These are phyloP conservation scores for Aquatica leii DNA, from an alignment of 2,888 invertebrate species.

Conservation along the genomic window DNA sequence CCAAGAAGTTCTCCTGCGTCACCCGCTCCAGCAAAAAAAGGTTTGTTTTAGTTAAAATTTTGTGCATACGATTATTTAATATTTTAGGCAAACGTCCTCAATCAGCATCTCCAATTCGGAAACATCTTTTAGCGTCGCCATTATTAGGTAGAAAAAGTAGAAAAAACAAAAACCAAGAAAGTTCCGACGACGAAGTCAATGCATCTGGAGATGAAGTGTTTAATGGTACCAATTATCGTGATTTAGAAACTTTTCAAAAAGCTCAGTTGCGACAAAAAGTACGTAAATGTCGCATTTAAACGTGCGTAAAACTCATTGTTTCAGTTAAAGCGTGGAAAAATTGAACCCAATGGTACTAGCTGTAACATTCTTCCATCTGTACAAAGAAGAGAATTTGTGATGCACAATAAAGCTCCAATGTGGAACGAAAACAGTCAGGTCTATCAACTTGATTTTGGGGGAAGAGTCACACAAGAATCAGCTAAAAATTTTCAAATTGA, in stretches of 20 bases:
- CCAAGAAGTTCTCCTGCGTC: constrained; percentile 81
- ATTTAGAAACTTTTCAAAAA: constrained; percentile 91
- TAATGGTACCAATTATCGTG: constrained; percentile 78
- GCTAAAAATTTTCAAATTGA: constrained; percentile 99
- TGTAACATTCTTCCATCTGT: constrained; percentile 61
- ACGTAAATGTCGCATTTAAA: constrained; percentile 31
- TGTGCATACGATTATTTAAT: background rate
- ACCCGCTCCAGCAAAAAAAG: constrained; percentile 76
- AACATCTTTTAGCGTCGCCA: constrained; percentile 84
- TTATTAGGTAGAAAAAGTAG: constrained; percentile 77
- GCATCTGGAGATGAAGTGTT: constrained; percentile 67
- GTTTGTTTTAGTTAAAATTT: constrained; percentile 37
- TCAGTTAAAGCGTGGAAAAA: constrained; percentile 78
- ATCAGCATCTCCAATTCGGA: constrained; percentile 81
- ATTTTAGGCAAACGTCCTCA: constrained; percentile 71
- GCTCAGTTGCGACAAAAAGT: constrained; percentile 92
- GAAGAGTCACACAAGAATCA: constrained; percentile 98
- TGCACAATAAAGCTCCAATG: constrained; percentile 90
- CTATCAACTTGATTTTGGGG: constrained; percentile 98
- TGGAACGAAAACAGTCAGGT: constrained; percentile 99
- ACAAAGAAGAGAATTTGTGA: constrained; percentile 82
- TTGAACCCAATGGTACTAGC: constrained; percentile 63
- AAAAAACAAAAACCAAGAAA: constrained; percentile 76
- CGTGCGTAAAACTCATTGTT: constrained; percentile 21
- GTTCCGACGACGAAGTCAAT: constrained; percentile 81